Evolutionary conservation across 2,113 vertebrate species (phyloP).

Genomic region (Cairina moschata): DNA sequence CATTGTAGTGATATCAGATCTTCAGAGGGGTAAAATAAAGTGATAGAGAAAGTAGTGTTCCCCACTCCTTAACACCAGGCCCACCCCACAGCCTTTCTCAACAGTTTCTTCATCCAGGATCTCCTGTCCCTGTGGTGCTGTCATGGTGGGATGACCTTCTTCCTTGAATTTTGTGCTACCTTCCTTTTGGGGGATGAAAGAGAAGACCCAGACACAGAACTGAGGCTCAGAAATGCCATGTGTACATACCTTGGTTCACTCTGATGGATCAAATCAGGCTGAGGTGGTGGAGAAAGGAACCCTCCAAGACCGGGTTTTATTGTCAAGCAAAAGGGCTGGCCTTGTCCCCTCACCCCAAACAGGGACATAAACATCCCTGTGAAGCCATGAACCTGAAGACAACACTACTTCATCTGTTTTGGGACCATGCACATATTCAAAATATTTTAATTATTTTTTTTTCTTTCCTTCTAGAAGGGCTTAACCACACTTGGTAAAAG

Average conservation of each 20-base stretch:
- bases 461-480: background rate
- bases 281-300: background rate
- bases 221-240: rapidly evolving
- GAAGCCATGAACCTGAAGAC: background rate
- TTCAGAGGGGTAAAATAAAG: background rate
- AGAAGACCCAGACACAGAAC: background rate
- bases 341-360: background rate
- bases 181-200: background rate
- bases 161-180: background rate
- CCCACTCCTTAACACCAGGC: background rate
- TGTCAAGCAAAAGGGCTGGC: background rate
- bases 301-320: background rate
- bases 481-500: background rate
- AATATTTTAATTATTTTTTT: background rate
- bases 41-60: background rate
- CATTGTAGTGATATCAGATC: background rate
- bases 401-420: background rate
- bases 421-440: rapidly evolving
- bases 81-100: background rate
- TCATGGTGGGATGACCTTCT: background rate
- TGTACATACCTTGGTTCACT: background rate
- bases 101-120: background rate
- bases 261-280: background rate
- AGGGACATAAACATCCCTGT: background rate
- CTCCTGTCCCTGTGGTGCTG: background rate